These are phyloP conservation scores for Acrocephalus arundinaceus DNA, from an alignment of 2,113 vertebrate genomes.

Conservation along the genomic window DNA sequence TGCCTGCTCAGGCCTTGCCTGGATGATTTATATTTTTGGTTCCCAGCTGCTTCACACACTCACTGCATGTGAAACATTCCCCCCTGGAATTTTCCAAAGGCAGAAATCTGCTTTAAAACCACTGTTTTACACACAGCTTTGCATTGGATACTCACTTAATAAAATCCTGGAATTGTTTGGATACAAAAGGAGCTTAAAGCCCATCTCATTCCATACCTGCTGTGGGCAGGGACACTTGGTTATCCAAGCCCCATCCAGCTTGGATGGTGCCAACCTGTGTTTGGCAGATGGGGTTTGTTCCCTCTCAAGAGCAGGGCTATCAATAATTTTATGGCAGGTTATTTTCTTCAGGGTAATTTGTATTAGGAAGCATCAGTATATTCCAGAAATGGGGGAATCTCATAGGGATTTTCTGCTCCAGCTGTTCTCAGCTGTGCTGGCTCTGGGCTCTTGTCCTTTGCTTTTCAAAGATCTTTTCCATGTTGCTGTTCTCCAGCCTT, in stretches of 20 bases:
- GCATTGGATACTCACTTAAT: not conserved
- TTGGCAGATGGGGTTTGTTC: not conserved
- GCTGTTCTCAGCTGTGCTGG: not conserved
- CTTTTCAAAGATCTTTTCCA: not conserved
- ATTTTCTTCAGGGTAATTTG: not conserved
- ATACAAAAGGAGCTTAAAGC: no score
- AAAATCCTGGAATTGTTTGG: not conserved
- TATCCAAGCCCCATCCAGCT: not conserved
- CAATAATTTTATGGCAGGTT: not conserved
- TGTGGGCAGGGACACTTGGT: not conserved
- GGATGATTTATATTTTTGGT: not conserved
- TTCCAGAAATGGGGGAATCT: not conserved
- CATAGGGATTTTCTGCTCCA: not conserved
- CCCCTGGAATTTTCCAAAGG: not conserved
- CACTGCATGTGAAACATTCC: not conserved
- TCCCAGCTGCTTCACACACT: not conserved
- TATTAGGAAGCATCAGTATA: not conserved
- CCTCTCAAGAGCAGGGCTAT: not conserved
- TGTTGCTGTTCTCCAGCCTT: not conserved
- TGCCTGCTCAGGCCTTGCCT: not conserved
- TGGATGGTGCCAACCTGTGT: not conserved
- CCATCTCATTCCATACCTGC: no score
- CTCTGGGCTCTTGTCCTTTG: not conserved
- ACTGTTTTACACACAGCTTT: not conserved
- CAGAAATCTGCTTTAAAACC: not conserved